Evolutionary conservation across 2,797 vertebrate genomes (phyloP), one percentile per base, ranked within the genome.

Genomic region (Hemitrygon akajei): DNA sequence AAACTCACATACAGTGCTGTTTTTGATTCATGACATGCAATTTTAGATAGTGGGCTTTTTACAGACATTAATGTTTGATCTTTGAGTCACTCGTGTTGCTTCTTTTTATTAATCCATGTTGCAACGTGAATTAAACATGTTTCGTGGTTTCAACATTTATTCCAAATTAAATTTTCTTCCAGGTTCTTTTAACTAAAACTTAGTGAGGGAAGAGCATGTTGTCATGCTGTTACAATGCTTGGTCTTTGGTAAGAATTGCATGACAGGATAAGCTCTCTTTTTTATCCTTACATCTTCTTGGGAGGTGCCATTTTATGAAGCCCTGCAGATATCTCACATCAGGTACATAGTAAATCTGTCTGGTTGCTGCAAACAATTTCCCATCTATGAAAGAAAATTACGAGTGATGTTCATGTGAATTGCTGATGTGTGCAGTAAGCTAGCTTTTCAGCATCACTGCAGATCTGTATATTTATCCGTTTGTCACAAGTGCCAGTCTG

Each of bases 11-110:
- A 75, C 12, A 93, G 86, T 69, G 63, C 86, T 6, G 86, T 40
- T 93, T 93, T 93, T 93, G 91, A 93, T 93, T 69, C 69, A 93
- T n/a, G 73, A 93, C 69, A n/a, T 47, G 27, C 71, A n/a, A 47
- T 93, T 73, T 93, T 75, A 76, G 37, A 93, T 76, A 4, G 37
- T 73, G 73, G 71, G 91, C 7, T 73, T 93, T 75, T 75, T 58
- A 27, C 71, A 89, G 40, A n/a, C 25, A 76, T 93, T 76, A 75
- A 75, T 76, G 69, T 76, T 34, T 93, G 71, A 73, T 76, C 73
- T 93, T 76, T 30, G 40, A 93, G 7, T 27, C 40, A 47, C 25
- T 27, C 16, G n/a, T 4, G 9, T 30, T 92, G 40, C 73, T 93
- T 47, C 27, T 93, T 93, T 76, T 40, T 14, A 75, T 92, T 92